Conservation (phyloP, 2,113 vertebrate genomes). For the Tetrao urogallus region DNA sequence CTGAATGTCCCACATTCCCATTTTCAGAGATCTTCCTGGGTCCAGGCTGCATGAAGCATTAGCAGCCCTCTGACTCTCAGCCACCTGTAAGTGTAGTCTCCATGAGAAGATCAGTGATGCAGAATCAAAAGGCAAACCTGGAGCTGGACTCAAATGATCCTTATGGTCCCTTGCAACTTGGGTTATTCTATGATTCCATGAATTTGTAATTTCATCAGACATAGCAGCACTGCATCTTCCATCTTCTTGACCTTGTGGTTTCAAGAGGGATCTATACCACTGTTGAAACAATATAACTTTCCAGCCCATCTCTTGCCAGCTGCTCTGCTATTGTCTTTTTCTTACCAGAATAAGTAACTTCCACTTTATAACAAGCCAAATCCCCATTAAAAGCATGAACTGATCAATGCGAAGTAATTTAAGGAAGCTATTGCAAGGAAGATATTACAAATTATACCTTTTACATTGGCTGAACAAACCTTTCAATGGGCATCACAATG, state of each 20-base stretch:
- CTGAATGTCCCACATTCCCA: not conserved
- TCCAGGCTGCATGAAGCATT: not conserved
- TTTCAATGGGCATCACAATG: not conserved
- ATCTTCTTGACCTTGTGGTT: not conserved
- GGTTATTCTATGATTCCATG: no score
- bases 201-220: not conserved
- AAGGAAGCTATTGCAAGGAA: not conserved
- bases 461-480: slow-evolving; percentile 3
- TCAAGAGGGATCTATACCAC: not conserved
- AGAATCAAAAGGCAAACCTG: not conserved
- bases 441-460: not conserved
- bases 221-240: not conserved
- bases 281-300: not conserved
- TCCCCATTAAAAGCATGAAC: not conserved
- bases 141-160: no score
- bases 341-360: not conserved
- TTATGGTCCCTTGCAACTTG: no score
- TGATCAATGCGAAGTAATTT: not conserved
- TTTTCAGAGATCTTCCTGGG: not conserved
- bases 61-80: not conserved
- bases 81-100: fast-evolving
- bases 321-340: not conserved
- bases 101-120: not conserved
- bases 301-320: not conserved
- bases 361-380: not conserved